phyloP scores from a whole-genome alignment of 1,140 invertebrate genomes.

The Heliconius nattereri region DNA sequence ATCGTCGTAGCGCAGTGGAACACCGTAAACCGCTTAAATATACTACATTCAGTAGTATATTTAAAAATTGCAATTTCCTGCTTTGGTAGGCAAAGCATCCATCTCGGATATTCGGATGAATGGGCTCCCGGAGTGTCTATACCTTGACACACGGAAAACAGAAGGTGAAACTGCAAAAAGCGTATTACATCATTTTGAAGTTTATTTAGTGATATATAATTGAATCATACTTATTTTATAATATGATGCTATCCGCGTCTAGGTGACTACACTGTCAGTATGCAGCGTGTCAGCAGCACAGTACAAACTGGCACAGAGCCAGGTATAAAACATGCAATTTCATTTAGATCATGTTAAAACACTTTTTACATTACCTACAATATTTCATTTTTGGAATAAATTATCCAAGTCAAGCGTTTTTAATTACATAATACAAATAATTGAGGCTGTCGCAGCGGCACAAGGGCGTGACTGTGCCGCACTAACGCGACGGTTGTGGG shows the following conservation, averaged over 20 bases:
- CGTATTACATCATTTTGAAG: background rate
- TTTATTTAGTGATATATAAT: background rate
- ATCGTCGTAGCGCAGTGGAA: too few relatives aligned
- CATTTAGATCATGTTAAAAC: slow-evolving; percentile 2
- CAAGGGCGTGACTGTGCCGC: too few relatives aligned
- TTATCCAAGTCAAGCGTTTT: background rate
- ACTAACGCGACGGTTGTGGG: too few relatives aligned
- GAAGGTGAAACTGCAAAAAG: background rate
- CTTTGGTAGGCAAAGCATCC: too few relatives aligned
- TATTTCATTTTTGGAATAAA: background rate
- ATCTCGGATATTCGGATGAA: too few relatives aligned
- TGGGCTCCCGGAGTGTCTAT: too few relatives aligned
- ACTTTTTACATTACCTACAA: background rate
- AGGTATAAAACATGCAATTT: slow-evolving; percentile 6
- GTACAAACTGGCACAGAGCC: background rate
- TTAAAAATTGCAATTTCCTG: too few relatives aligned
- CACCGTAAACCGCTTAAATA: too few relatives aligned
- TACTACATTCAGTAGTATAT: too few relatives aligned
- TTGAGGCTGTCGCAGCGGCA: too few relatives aligned
- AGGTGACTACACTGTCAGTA: background rate
- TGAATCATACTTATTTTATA: slow-evolving; percentile 11
- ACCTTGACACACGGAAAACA: too few relatives aligned
- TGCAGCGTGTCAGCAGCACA: background rate
- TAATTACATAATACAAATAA: background rate
- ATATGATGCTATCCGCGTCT: background rate